Evolutionary conservation across 1,140 invertebrate genomes (phyloP), one percentile per base, ranked within the genome.

Genomic region (Myzus persicae): DNA sequence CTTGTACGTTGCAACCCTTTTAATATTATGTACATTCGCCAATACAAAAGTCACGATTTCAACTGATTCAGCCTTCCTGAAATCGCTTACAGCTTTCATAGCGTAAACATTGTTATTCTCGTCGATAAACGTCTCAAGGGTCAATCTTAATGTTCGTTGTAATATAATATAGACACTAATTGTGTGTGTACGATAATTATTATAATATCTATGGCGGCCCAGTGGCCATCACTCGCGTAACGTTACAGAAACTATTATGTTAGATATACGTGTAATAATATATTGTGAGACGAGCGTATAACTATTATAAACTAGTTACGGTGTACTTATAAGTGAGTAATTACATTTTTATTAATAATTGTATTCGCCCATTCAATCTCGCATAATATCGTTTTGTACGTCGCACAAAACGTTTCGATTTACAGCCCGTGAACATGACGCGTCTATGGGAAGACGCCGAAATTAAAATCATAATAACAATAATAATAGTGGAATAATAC

Each of bases 301-400:
- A 76, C 59, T 76, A 76, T 76, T n/a, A 76, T 76, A 76, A 76
- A 76, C 59, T 76, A 76, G 59, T 76, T 76, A 76, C 31, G 31
- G 59, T 18, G 26, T 14, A 31, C 11, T 4, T 59, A 31, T 14
- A 31, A 11, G 24, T 31, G 59, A 18, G 59, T 82, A 82, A 82
- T 82, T 82, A 38, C 76, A 36, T 38, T 82, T 82, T 82, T 38
- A 82, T 82, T 67, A 82, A 38, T 82, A 82, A 82, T 82, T 82
- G 36, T 82, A 38, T 82, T 38, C 76, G 24, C 31, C 36, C 36
- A 82, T 38, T 38, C 76, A 38, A 24, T 38, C 7, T 76, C 31
- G 31, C 59, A n/a, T 76, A 82, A 6, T 76, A 82, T 82, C 36
- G 3, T 82, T 82, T 82, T 38, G 36, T 76, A 38, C 36, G 1